Evolutionary conservation across 1,140 invertebrate genomes (phyloP), one percentile per base, ranked within the genome.

Genomic region (Lordiphosa stackelbergi): DNA sequence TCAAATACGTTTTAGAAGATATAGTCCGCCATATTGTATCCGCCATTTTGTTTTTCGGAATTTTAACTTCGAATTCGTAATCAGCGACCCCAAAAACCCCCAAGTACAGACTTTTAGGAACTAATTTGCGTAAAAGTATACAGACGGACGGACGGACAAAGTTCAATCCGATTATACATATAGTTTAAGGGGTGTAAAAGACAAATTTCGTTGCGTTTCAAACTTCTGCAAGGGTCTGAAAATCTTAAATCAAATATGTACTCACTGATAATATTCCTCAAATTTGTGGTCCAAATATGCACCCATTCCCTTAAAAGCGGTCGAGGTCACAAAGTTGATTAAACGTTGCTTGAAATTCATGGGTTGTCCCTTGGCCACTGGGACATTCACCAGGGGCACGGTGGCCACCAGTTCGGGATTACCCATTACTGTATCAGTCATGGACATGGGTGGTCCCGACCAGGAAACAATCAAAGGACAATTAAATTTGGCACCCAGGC

Each of bases 401-500:
- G 66, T 59, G 7, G 43, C 12, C 0, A 64, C 49, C 48, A 72
- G 10, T n/a, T 63, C 48, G 3, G 85, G 85, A 60, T 87, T 87
- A 5, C 85, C 85, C 6, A 84, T 8, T 8, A 73, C 9, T 1
- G 9, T 11, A 37, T 85, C 54, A 5, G 84, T 35, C 38, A 69
- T 58, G 0, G 52, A n/a, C 47, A 72, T 66, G 0, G 85, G 73
- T 4, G 62, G 38, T 0, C 58, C 61, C 1, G 55, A 19, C 85
- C 85, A 87, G 12, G 66, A 63, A 10, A 81, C 4, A 38, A 86
- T 78, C 0, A 79, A 8, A 1, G 85, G 85, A 13, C 70, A 71
- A 1, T 84, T 84, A 36, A 87, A 87, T 5, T 42, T 55, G 1
- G 79, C 56, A 3, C 73, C 73, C 2, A 86, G 11, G 0, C 69